Evolutionary conservation across 2,797 vertebrate genomes (phyloP), one percentile per base, ranked within the genome.

Genomic region (Sebastes steindachneri): DNA sequence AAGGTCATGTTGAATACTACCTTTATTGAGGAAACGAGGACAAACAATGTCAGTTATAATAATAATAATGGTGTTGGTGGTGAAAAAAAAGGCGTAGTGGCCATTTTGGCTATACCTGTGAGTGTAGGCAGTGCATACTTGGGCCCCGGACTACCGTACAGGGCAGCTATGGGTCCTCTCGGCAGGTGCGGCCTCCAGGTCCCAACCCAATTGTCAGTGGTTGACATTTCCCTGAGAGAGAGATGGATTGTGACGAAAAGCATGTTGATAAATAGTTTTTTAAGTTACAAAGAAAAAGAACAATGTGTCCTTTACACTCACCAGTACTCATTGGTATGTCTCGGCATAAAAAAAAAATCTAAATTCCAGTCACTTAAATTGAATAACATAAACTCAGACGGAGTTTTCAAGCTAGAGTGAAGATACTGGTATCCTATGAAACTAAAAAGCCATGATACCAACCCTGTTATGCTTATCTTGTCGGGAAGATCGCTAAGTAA

Each of bases 151-250:
- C 97, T 95, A 11, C 92, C 63, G 58, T 96, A 97, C 29, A 95
- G 91, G 1, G 97, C 97, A 10, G 97, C 97, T 73, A 98, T 97
- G 15, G 96, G 96, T 14, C 97, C 97, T 59, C 94, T 95, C 17
- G 97, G 96, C 68, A 82, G 95, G 88, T 99, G 98, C 3, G 98
- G 97, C 80, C 96, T 95, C 97, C 97, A 99, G 12, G 81, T 53
- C 23, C 97, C 97, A 62, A 97, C 96, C 96, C 97, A 98, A 51
- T 72, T 48, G 3, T 96, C 94, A 7, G 82, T 59, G 17, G 4
- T 82, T 53, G 91, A 66, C 96, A 97, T 97, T 84, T 58, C 19
- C 80, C 68, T 89, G 29, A 57, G 19, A 79, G 26, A 69, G 6
- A 79, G n/a, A 55, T 12, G 2, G 2, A 66, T 63, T 68, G 21